A percentile compares a stretch with the other conserved stretches of the same genome.
These are phyloP conservation scores for Microplitis deprimator DNA, from an alignment of 2,888 invertebrate species.

Conservation along the genomic window DNA sequence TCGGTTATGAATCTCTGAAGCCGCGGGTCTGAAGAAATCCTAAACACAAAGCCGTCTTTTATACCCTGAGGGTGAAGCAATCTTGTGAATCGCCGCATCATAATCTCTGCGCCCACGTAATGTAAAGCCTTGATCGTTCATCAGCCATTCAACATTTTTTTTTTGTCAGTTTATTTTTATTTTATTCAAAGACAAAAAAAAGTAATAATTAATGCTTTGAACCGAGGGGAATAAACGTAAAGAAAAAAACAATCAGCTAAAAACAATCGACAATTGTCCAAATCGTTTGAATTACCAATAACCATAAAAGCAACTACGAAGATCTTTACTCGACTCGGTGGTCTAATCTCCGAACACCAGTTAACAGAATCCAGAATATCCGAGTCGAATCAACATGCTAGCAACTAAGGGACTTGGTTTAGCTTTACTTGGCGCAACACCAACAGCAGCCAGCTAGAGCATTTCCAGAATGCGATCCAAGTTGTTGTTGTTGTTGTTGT, in stretches of 20 bases:
- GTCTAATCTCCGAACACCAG: conserved; percentile 13
- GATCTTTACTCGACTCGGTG: conserved; percentile 24
- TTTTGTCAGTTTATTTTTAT: neutral
- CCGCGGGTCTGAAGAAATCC: conserved; percentile 31
- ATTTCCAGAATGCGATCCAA: neutral
- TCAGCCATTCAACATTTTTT: conserved; percentile 9
- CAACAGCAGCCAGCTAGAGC: neutral
- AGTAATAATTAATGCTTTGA: neutral
- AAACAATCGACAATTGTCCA: conserved; percentile 17
- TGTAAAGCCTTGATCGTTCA: conserved; percentile 24
- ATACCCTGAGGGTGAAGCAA: conserved; percentile 20
- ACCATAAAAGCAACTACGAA: conserved; percentile 33
- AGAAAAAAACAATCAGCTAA: conserved; percentile 26
- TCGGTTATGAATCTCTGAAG: conserved; percentile 36
- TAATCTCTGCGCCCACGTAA: conserved; percentile 28
- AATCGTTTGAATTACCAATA: conserved; percentile 40
- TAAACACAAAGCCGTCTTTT: conserved; percentile 36
- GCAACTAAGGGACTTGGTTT: neutral
- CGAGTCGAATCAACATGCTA: conserved; percentile 27
- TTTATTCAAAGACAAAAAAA: conserved; percentile 8
- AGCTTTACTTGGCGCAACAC: neutral
- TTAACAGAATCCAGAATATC: conserved; percentile 3
- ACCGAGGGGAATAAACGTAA: neutral
- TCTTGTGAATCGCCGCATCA: conserved; percentile 24
- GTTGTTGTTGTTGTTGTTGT: neutral